Evolutionary conservation across 1,140 invertebrate species (phyloP).

Genomic region (Scaptomyza pallida): DNA sequence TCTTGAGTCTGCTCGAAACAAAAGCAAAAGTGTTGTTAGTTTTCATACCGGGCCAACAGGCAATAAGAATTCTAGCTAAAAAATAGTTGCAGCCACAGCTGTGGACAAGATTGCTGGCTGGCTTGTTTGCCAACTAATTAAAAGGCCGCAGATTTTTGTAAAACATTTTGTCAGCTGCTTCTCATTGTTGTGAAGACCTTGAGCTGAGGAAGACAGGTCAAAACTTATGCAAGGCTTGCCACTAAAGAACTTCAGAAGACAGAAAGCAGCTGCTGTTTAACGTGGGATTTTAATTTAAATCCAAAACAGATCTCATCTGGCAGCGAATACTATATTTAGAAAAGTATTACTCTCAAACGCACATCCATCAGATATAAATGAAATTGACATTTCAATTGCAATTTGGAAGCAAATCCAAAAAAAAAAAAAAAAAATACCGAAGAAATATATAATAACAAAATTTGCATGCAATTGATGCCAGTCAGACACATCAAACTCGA

Average conservation of each 20-base stretch:
- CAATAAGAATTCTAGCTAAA: slow-evolving; percentile 65
- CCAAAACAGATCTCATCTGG: background rate
- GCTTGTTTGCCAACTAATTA: slow-evolving; percentile 40
- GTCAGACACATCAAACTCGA: slow-evolving; percentile 59
- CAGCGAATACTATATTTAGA: background rate
- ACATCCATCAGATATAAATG: slow-evolving; percentile 32
- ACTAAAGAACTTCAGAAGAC: background rate
- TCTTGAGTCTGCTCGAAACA: slow-evolving; percentile 36
- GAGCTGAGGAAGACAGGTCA: background rate
- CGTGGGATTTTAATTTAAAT: background rate
- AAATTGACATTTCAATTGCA: slow-evolving; percentile 72
- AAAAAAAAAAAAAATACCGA: slow-evolving; percentile 43
- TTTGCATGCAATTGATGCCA: slow-evolving; percentile 74
- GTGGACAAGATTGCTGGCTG: slow-evolving; percentile 21
- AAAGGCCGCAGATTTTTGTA: slow-evolving; percentile 42
- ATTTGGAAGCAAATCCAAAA: slow-evolving; percentile 41
- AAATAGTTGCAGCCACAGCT: slow-evolving; percentile 62
- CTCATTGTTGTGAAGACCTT: slow-evolving; percentile 4
- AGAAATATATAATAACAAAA: slow-evolving; percentile 77
- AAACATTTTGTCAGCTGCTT: slow-evolving; percentile 39
- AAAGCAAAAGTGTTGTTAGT: slow-evolving; percentile 73
- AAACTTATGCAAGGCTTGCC: slow-evolving; percentile 2
- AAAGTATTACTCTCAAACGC: background rate
- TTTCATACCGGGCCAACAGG: slow-evolving; percentile 54
- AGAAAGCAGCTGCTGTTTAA: slow-evolving; percentile 1